Evolutionary conservation across 2,888 invertebrate species (phyloP).

Genomic region (Stictocephala bisonia): DNA sequence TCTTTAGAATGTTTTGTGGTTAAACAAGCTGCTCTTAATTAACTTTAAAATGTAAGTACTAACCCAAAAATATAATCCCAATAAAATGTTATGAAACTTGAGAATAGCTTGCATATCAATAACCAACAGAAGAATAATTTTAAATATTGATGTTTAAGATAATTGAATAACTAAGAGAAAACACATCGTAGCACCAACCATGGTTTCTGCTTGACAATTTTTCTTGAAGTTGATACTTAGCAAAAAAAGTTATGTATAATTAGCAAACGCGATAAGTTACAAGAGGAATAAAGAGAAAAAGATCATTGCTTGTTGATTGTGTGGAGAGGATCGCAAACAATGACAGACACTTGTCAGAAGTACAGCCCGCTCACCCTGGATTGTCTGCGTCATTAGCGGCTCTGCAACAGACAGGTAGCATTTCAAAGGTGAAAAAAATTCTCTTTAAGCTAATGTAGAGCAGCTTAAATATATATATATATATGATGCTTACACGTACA

Average conservation of each 20-base stretch:
- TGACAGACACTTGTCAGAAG: not conserved
- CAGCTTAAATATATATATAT: too few species aligned
- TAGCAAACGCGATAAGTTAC: slow-evolving; percentile 14
- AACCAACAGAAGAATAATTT: too few species aligned
- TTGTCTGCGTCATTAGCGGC: slow-evolving; percentile 28
- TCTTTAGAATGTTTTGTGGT: too few species aligned
- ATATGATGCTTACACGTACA: too few species aligned
- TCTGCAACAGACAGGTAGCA: not conserved
- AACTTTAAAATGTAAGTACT: too few species aligned
- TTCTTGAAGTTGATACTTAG: slow-evolving; percentile 12
- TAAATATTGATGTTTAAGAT: too few species aligned
- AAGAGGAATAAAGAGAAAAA: slow-evolving; percentile 12
- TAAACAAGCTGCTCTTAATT: too few species aligned
- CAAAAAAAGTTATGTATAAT: slow-evolving; percentile 1
- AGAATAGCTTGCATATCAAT: too few species aligned
- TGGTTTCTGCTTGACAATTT: not conserved
- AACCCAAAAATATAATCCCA: too few species aligned
- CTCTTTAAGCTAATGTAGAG: too few species aligned
- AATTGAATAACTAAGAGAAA: not conserved
- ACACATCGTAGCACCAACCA: not conserved
- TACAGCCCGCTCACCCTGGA: not conserved
- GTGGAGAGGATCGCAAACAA: not conserved
- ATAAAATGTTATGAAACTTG: too few species aligned
- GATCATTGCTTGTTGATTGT: slow-evolving; percentile 3
- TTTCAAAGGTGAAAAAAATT: too few species aligned